A percentile compares a stretch with the other conserved stretches of the same genome.
phyloP scores from a whole-genome alignment of 2,797 vertebrate species.

The Paratrypauchen microcephalus region DNA sequence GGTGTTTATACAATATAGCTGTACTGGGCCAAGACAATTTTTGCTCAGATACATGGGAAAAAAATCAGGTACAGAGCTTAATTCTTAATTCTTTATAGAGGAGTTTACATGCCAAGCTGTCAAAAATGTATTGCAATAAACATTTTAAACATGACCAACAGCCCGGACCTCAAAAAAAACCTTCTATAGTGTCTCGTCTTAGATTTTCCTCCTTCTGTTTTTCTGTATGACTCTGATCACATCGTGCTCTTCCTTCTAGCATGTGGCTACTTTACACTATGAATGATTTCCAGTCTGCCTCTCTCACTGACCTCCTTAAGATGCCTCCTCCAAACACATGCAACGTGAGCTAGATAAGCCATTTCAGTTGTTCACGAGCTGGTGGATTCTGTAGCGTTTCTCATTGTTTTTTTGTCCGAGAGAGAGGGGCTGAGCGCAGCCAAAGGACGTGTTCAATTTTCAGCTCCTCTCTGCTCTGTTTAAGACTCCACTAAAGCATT shows the following conservation, averaged over 20 bases:
- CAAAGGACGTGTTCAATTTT: constrained; percentile 70
- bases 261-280: constrained; percentile 67
- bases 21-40: no score
- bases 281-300: constrained; percentile 75
- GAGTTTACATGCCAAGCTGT: no score
- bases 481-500: constrained; percentile 50
- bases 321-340: constrained; percentile 43
- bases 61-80: no score
- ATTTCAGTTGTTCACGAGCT: constrained; percentile 32
- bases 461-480: constrained; percentile 55
- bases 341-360: constrained; percentile 46
- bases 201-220: constrained; percentile 70
- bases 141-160: neutral
- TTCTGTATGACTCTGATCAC: constrained; percentile 75
- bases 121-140: neutral
- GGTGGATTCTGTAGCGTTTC: constrained; percentile 61
- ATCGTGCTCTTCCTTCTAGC: constrained; percentile 67
- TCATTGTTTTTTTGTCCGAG: constrained; percentile 42
- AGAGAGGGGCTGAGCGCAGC: constrained; percentile 64
- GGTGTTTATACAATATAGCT: no score
- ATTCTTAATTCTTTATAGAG: no score
- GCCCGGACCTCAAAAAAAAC: neutral
- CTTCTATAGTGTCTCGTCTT: neutral
- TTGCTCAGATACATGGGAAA: no score
- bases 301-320: constrained; percentile 73